Evolutionary conservation across 2,797 vertebrate species (phyloP), one percentile per base, ranked within the genome.

Genomic region (Myotis findleyi): DNA sequence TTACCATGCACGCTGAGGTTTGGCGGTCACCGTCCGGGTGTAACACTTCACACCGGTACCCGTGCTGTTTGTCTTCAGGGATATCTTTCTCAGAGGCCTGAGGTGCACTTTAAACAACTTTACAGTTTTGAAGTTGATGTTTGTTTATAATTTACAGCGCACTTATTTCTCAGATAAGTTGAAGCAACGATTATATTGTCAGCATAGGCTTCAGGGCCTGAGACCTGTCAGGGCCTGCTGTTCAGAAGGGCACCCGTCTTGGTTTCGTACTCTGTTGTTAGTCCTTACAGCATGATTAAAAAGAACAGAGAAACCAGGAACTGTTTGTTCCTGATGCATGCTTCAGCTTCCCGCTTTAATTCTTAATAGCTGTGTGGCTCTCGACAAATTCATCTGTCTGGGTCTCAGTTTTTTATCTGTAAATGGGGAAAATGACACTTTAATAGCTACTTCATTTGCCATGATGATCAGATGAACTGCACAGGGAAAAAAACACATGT

Each of bases 371-470:
- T 72, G 3, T 10, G 30, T 89, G 76, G 36, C 41, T 84, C 71
- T 79, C 49, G 76, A 18, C 20, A 90, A 66, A 21, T 93, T 76
- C 64, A 66, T 72, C 41, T 92, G 69, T 87, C 62, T n/a, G 30
- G n/a, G 14, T 64, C 62, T n/a, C 62, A 85, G 33, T 21, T 91
- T 87, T 95, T 83, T 69, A 83, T 64, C 38, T 90, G 57, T 76
- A 64, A 81, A 51, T 88, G 38, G 30, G 7, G 25, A 73, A 89
- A 64, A 75, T 80, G 51, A 66, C 47, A 44, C 66, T 18, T 3
- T 62, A 83, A n/a, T 79, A 55, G 9, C 47, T 68, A 72, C 5
- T 57, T 89, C 38, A 20, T 87, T 84, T 87, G 38, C 44, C 33
- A 38, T 72, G n/a, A 68, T 20, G 57, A 68, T 47, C 75, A 59